phyloP scores from a whole-genome alignment of 2,888 invertebrate species.

The Carterocephalus palaemon region DNA sequence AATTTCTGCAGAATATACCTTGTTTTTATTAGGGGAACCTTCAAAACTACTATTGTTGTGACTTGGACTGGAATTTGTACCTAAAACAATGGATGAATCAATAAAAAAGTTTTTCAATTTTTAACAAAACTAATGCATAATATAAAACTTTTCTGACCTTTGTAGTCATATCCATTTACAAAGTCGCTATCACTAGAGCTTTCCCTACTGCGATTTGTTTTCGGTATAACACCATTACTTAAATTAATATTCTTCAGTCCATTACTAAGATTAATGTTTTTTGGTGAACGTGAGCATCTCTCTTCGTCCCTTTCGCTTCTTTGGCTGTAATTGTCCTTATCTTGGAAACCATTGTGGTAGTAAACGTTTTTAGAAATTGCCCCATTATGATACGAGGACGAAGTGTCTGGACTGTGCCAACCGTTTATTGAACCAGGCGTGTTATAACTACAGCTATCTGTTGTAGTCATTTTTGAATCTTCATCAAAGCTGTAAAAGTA shows the following conservation, averaged over 20 bases:
- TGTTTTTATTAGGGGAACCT: slow-evolving; percentile 69
- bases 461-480: slow-evolving; percentile 80
- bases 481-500: slow-evolving; percentile 70
- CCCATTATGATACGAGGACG: slow-evolving; percentile 63
- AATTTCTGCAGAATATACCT: slow-evolving; percentile 45
- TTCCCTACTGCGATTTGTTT: slow-evolving; percentile 60
- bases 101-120: background rate
- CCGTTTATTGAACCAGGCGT: slow-evolving; percentile 78
- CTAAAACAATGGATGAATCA: slow-evolving; percentile 42
- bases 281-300: slow-evolving; percentile 55
- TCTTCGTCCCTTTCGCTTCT: slow-evolving; percentile 45
- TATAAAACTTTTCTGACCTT: slow-evolving; percentile 43
- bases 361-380: slow-evolving; percentile 65
- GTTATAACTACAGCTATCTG: slow-evolving; percentile 78
- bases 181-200: slow-evolving; percentile 60
- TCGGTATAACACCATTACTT: slow-evolving; percentile 64
- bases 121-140: background rate
- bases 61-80: slow-evolving; percentile 60
- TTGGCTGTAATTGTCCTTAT: slow-evolving; percentile 44
- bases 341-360: slow-evolving; percentile 65
- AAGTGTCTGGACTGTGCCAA: slow-evolving; percentile 75
- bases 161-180: slow-evolving; percentile 60
- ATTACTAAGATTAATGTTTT: slow-evolving; percentile 67
- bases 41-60: slow-evolving; percentile 65
- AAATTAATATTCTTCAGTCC: slow-evolving; percentile 69